Base-by-base conservation (phyloP, 1,140 invertebrate genomes). In the Zophobas atratus region DNA sequence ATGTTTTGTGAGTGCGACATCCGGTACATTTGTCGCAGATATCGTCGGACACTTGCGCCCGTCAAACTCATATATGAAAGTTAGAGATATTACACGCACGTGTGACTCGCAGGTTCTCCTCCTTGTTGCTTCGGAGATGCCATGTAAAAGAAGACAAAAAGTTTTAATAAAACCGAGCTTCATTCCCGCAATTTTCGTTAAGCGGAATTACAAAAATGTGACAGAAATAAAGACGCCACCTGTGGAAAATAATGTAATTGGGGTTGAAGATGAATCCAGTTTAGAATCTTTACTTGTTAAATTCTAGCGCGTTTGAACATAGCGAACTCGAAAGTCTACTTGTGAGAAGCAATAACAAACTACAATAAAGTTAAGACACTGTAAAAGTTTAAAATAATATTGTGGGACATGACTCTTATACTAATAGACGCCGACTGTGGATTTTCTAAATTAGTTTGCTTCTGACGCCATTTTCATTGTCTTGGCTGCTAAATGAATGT, bases 381-480 rank as follows among this genome's bases (percentile, higher is more conserved):
- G 38, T 43, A 67, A 67, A 67, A 67, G 60, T 67, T 67, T 67
- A 67, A 67, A 67, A 67, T 67, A 67, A 67, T 67, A 67, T 67
- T 67, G 60, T 67, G 39, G 43, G 39, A 67, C 60, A 67, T 67
- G 60, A 67, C 60, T 67, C 41, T 67, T 67, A 43, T 67, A 67
- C 60, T 67, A 67, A 67, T 67, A 67, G 60, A 20, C 60, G 36
- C 56, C n/a, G 60, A 67, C 38, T 67, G 60, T n/a, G 20, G 60
- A 67, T 20, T 39, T 67, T 36, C 20, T 33, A 39, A 32, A 1
- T 67, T 63, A 2, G 6, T 6, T 33, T 41, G 36, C 20, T 67
- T 39, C 43, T n/a, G 39, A 8, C 33, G 60, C 6, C 38, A 4
- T 2, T 20, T 32, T 67, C 60, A 32, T 43, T 43, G 39, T 43